phyloP scores from a whole-genome alignment of 2,113 vertebrate genomes.

The Prietella phreatophila region DNA sequence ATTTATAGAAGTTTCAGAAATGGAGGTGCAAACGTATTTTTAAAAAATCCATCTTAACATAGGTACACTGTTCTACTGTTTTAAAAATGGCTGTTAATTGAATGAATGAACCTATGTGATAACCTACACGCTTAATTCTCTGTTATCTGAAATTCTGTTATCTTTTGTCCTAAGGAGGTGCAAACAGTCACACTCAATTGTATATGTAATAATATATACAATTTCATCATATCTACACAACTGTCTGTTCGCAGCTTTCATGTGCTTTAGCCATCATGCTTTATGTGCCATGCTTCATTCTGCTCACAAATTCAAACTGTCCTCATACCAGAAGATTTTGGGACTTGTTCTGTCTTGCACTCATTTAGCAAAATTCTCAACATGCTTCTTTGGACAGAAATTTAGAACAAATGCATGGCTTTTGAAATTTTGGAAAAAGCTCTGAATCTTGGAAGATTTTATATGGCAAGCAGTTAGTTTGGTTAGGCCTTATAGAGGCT shows the following conservation, averaged over 20 bases:
- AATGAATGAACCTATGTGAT: not conserved
- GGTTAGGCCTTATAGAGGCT: conserved; percentile 36
- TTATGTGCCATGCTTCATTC: conserved; percentile 1
- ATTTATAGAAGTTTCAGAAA: not conserved
- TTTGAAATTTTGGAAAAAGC: not conserved
- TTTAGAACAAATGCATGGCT: conserved; percentile 18
- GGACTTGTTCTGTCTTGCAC: conserved; percentile 44
- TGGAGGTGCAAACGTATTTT: not conserved
- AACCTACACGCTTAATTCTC: not conserved
- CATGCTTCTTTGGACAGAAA: not conserved
- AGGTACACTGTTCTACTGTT: not conserved
- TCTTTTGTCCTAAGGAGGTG: not conserved
- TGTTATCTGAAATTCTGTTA: not conserved
- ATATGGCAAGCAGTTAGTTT: conserved; percentile 35
- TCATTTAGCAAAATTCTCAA: conserved; percentile 8
- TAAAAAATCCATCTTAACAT: not conserved
- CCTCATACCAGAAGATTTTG: conserved; percentile 45
- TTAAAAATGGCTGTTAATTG: not conserved
- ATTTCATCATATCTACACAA: not conserved
- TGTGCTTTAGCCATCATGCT: not conserved
- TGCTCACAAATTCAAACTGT: conserved; percentile 22
- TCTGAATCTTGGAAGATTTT: conserved; percentile 12
- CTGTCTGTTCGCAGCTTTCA: not conserved
- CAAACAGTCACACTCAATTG: not conserved
- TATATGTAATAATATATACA: not conserved